Conservation (phyloP, 2,888 invertebrate species). For the Lepidochrysops patricia region DNA sequence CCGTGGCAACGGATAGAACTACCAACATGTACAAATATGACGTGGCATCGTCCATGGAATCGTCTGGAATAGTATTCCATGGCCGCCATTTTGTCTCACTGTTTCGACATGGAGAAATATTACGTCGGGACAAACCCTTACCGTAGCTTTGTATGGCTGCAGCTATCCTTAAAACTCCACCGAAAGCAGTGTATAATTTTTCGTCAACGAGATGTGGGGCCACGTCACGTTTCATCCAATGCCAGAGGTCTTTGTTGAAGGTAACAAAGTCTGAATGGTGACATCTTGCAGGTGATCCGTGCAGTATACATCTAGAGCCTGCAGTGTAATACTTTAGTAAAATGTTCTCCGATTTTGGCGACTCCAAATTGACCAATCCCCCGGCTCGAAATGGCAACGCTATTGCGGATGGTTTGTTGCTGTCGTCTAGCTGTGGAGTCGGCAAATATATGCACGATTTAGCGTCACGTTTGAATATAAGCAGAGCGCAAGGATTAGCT, state of each 20-base stretch:
- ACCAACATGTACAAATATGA: conserved; percentile 41
- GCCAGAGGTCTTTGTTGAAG: conserved; percentile 61
- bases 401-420: conserved; percentile 41
- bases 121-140: conserved; percentile 48
- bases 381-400: conserved; percentile 50
- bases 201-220: conserved; percentile 57
- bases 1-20: conserved; percentile 38
- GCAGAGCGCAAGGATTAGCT: conserved; percentile 43
- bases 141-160: conserved; percentile 61
- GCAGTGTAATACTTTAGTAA: conserved; percentile 58
- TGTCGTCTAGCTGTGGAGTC: conserved; percentile 47
- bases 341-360: conserved; percentile 45
- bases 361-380: conserved; percentile 44
- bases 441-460: conserved; percentile 56
- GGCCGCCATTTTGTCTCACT: conserved; percentile 41
- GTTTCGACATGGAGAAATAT: conserved; percentile 40
- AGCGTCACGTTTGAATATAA: conserved; percentile 46
- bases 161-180: conserved; percentile 55
- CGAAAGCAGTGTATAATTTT: conserved; percentile 53
- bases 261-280: conserved; percentile 55
- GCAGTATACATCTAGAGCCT: conserved; percentile 52
- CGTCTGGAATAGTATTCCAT: conserved; percentile 38
- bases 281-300: conserved; percentile 47
- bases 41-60: conserved; percentile 47
- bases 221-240: conserved; percentile 62